phyloP scores from a whole-genome alignment of 2,888 invertebrate species.

The Cantharis lateralis region DNA sequence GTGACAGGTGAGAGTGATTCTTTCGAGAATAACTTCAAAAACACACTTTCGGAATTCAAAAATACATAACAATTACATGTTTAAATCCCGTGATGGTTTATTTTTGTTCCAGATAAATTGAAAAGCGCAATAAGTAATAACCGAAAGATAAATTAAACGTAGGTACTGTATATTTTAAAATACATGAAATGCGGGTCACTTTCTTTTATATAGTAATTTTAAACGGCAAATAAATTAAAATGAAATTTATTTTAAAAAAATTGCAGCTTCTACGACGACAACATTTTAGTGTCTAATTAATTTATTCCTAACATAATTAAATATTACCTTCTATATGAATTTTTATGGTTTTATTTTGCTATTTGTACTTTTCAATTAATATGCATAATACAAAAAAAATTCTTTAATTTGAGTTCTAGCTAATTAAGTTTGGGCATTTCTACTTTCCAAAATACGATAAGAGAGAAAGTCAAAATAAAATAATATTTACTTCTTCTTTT shows the following conservation, averaged over 20 bases:
- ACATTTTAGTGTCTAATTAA: background rate
- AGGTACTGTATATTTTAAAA: background rate
- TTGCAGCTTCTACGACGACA: background rate
- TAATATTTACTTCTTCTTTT: no score
- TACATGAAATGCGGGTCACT: background rate
- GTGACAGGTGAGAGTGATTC: no score
- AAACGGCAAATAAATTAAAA: background rate
- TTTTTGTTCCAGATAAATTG: background rate
- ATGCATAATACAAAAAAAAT: no score
- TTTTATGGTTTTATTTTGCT: background rate
- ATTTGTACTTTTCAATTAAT: no score
- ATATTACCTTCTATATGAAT: background rate
- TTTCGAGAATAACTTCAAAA: background rate
- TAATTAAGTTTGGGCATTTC: background rate
- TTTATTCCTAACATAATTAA: background rate
- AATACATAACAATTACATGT: background rate
- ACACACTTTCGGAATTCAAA: background rate
- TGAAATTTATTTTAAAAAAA: background rate
- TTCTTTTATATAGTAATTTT: slow-evolving; percentile 4
- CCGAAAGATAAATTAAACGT: background rate
- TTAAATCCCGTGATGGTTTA: background rate
- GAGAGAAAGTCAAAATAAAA: background rate
- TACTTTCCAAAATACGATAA: background rate
- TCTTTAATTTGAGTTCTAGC: no score
- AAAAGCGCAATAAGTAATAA: background rate